These are phyloP conservation scores for Aradus depressus DNA, from an alignment of 2,888 invertebrate genomes.

Conservation along the genomic window DNA sequence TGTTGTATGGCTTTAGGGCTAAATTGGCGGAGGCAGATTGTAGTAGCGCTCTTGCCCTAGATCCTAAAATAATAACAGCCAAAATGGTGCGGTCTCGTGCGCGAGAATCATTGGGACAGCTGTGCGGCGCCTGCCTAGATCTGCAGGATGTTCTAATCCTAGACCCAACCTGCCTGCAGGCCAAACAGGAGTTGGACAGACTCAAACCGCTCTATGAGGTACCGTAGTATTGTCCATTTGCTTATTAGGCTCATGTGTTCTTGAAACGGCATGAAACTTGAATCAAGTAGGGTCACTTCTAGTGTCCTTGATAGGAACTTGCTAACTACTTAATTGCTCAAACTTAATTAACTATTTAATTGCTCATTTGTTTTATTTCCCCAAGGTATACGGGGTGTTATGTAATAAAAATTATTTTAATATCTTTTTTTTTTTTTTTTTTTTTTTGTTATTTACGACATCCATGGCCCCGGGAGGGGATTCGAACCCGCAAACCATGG, in stretches of 20 bases:
- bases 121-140: slow-evolving; percentile 60
- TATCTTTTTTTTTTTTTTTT: too few relatives aligned
- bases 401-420: too few relatives aligned
- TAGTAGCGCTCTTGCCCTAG: slow-evolving; percentile 62
- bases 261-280: too few relatives aligned
- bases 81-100: slow-evolving; percentile 69
- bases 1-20: slow-evolving; percentile 40
- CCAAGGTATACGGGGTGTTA: too few relatives aligned
- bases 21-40: slow-evolving; percentile 69
- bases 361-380: too few relatives aligned
- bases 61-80: slow-evolving; percentile 73
- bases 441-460: too few relatives aligned
- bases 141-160: slow-evolving; percentile 55
- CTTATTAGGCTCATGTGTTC: not conserved
- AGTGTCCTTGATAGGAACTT: too few relatives aligned
- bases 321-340: too few relatives aligned
- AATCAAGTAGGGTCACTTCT: too few relatives aligned
- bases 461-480: too few relatives aligned
- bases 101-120: slow-evolving; percentile 57
- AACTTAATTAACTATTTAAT: too few relatives aligned
- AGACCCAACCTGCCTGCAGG: slow-evolving; percentile 68
- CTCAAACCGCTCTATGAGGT: slow-evolving; percentile 35
- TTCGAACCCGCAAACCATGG: too few relatives aligned
- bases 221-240: not conserved
- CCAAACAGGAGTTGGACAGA: slow-evolving; percentile 47